A percentile compares a stretch with the other conserved stretches of the same genome.
These are phyloP conservation scores for Chrysogorgia sp. DNA, from an alignment of 92 coral and sea anemone species.

Conservation along the genomic window DNA sequence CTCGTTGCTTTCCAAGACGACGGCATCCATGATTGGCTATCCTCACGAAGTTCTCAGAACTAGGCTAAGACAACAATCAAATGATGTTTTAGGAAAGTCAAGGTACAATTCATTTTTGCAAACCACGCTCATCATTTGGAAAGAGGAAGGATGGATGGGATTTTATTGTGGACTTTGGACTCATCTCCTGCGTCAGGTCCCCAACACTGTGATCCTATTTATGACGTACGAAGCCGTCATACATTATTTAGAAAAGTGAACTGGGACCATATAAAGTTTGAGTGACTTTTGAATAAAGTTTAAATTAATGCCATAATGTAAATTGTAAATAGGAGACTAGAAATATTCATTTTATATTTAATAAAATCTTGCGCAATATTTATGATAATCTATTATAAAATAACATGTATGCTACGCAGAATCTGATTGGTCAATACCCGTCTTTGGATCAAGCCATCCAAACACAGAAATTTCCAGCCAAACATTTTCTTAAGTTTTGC, in stretches of 20 bases:
- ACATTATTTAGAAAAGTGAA: slow-evolving; percentile 35
- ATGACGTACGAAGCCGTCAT: slow-evolving; percentile 52
- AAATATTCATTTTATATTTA: neutral
- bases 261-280: neutral
- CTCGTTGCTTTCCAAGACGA: slow-evolving; percentile 37
- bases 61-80: slow-evolving; percentile 55
- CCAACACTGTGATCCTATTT: slow-evolving; percentile 52
- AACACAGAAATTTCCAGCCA: no score
- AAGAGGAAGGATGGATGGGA: slow-evolving; percentile 59
- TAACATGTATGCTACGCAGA: no score
- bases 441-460: no score
- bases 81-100: slow-evolving; percentile 40
- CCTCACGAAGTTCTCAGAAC: slow-evolving; percentile 59
- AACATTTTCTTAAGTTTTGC: no score
- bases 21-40: slow-evolving; percentile 41
- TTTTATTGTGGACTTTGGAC: slow-evolving; percentile 58
- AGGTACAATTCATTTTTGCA: slow-evolving; percentile 48
- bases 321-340: no score
- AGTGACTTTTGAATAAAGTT: neutral
- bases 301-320: neutral
- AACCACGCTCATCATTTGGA: slow-evolving; percentile 33
- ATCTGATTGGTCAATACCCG: no score
- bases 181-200: slow-evolving; percentile 54
- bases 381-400: no score
- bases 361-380: no score